Conservation (phyloP, 1,140 invertebrate species). For the Drosophila busckii region DNA sequence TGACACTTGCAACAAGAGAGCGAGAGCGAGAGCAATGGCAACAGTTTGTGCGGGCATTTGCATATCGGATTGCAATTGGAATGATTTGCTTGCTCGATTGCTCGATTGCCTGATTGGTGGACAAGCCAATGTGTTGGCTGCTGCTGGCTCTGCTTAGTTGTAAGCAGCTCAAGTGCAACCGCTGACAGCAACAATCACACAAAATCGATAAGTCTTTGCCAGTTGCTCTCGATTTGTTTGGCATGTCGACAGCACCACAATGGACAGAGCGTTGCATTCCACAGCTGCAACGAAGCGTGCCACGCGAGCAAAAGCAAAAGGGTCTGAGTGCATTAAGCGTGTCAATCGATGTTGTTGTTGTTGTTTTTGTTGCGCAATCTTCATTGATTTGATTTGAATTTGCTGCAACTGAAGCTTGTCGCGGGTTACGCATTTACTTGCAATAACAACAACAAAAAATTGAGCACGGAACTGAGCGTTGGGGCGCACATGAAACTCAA, state of each 20-base stretch:
- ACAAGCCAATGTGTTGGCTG: constrained; percentile 1
- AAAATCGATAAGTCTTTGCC: constrained; percentile 43
- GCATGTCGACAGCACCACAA: constrained; percentile 26
- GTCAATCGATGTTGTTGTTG: constrained; percentile 26
- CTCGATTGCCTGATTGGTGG: too few species aligned
- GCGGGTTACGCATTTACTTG: constrained; percentile 59
- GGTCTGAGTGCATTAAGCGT: constrained; percentile 53
- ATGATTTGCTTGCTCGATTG: constrained; percentile 46
- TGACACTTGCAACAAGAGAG: constrained; percentile 26
- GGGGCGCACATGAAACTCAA: constrained; percentile 27
- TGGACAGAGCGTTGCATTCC: constrained; percentile 53
- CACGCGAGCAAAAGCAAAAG: constrained; percentile 25
- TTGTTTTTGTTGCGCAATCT: constrained; percentile 55
- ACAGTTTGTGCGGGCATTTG: constrained; percentile 63
- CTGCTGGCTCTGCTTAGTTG: constrained; percentile 18
- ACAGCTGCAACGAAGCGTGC: constrained; percentile 51
- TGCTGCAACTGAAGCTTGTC: constrained; percentile 31
- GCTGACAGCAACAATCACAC: constrained; percentile 26
- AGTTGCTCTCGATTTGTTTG: constrained; percentile 35
- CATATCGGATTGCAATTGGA: constrained; percentile 57
- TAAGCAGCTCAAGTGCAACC: constrained; percentile 45
- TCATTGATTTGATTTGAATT: constrained; percentile 54
- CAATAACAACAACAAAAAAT: constrained; percentile 29
- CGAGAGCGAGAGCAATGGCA: constrained; percentile 18
- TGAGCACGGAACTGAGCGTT: background rate